phyloP scores from a whole-genome alignment of 2,113 vertebrate genomes.

The Sinocyclocheilus anophthalmus region DNA sequence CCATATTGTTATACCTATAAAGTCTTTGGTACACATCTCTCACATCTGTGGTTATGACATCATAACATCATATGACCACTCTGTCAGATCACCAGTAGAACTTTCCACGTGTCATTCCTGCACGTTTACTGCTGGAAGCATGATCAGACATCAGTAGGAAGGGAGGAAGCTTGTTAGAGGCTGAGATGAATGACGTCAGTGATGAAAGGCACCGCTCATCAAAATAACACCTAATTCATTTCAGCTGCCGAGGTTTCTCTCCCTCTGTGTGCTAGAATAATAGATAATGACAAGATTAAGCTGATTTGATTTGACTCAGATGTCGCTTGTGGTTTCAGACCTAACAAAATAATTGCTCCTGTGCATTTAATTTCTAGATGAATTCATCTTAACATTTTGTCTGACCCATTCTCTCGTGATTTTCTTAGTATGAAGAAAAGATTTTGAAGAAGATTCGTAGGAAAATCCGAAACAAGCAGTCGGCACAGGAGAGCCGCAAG shows the following conservation, averaged over 20 bases:
- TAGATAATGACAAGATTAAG: neutral
- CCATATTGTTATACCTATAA: too few relatives aligned
- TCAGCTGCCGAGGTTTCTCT: neutral
- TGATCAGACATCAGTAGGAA: neutral
- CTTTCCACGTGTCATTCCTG: neutral
- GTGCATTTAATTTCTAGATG: neutral
- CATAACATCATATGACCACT: neutral
- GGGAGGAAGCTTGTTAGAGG: neutral
- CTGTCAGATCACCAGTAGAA: neutral
- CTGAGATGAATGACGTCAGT: constrained; percentile 9
- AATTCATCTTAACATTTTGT: neutral
- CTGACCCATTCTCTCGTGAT: neutral
- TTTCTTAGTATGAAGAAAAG: constrained; percentile 50
- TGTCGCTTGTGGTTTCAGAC: neutral
- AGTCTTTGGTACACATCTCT: too few relatives aligned
- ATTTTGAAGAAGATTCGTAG: constrained; percentile 53
- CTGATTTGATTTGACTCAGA: neutral
- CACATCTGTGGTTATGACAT: too few relatives aligned
- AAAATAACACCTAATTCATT: neutral
- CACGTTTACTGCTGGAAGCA: neutral
- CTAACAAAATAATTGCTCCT: neutral
- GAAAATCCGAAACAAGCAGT: constrained; percentile 55
- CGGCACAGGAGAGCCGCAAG: constrained; percentile 54
- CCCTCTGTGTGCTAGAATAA: neutral
- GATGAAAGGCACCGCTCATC: constrained; percentile 7